Base-by-base conservation (phyloP, 2,888 invertebrate genomes). In the Augochlorella aurata region DNA sequence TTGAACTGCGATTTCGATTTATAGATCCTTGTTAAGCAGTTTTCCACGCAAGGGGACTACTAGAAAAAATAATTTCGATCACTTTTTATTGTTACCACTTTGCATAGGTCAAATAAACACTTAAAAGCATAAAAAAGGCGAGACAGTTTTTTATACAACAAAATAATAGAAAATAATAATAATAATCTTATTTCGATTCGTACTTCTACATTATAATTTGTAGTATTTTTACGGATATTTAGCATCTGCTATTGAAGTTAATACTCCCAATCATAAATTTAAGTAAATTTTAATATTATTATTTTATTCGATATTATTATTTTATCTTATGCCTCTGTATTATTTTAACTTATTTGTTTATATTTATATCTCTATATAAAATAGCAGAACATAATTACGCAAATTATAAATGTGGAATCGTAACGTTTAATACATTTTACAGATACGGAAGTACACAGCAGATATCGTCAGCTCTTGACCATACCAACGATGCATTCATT, bases 401-500 rank as follows among this genome's bases (percentile, higher is more conserved):
- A 38, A 38, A 7, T 38, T 38, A 38, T 38, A 38, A 38, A 38
- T 10, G 29, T 47, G 1, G n/a, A 47, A 54, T 52, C 52, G 67
- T 68, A 77, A 79, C 54, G 18, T 44, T 29, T 8, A 21, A 79
- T 74, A 71, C 65, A 44, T 84, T 81, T 86, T 88, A 52, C 88
- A 88, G 89, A 86, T 82, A 38, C 4, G 73, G 54, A 49, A 65
- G 29, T 58, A 45, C 66, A 45, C 68, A 72, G 50, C 52, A 44
- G 5, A 4, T 84, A 61, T 38, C 92, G 71, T n/a, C 83, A 82
- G 50, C 92, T 91, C 73, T 82, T 91, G 74, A 18, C 50, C 50
- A 18, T 3, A 83, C 79, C 21, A 77, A 78, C 5, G 82, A 91
- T 79, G 87, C 90, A 63, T 93, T 93, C 80, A 90, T 88, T 54